phyloP scores from a whole-genome alignment of 2,113 vertebrate species.

The Chloebia gouldiae region DNA sequence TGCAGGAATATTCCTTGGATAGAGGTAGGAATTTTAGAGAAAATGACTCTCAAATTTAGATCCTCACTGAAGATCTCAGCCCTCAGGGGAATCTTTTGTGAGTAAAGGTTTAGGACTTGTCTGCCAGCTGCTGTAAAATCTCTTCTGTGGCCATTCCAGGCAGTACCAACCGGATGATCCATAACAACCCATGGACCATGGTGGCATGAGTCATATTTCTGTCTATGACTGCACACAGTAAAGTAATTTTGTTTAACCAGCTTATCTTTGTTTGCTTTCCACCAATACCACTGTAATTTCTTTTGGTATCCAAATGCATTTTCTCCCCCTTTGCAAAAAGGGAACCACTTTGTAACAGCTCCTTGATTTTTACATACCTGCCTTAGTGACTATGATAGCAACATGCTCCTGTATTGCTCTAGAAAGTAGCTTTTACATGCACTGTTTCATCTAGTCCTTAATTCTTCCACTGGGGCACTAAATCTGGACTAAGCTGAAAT shows the following conservation, averaged over 20 bases:
- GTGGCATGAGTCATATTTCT: background rate
- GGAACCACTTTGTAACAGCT: background rate
- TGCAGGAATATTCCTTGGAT: background rate
- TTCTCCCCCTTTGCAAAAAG: background rate
- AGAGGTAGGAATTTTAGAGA: background rate
- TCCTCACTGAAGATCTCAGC: background rate
- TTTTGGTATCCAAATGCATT: background rate
- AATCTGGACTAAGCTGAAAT: slow-evolving; percentile 68
- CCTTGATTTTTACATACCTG: background rate
- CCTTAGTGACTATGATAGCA: background rate
- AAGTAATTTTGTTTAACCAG: background rate
- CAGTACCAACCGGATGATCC: background rate
- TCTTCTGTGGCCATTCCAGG: background rate
- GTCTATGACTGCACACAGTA: background rate
- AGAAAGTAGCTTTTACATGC: slow-evolving; percentile 34
- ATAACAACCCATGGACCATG: background rate
- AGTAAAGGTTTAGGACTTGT: background rate
- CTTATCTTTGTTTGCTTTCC: slow-evolving; percentile 16
- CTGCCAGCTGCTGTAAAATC: background rate
- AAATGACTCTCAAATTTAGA: background rate
- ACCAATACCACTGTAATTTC: background rate
- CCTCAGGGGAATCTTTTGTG: background rate
- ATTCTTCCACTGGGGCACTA: slow-evolving; percentile 64
- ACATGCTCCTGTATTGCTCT: slow-evolving; percentile 15
- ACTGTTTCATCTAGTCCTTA: slow-evolving; percentile 60